phyloP scores from a whole-genome alignment of 1,140 invertebrate species.

The Cydia fagiglandana region DNA sequence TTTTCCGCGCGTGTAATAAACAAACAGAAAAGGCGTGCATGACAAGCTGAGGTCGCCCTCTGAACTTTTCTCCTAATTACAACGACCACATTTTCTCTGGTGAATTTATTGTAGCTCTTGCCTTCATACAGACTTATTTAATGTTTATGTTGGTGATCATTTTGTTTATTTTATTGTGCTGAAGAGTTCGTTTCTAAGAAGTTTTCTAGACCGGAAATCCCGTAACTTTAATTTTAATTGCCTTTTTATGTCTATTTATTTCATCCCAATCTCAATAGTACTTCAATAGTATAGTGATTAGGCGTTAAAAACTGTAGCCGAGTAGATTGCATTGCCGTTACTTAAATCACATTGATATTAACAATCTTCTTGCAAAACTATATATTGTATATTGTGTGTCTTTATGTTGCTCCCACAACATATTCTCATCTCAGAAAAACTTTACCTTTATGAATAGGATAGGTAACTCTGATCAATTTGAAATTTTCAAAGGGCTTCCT shows the following conservation, averaged over 20 bases:
- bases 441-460: not conserved
- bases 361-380: no score
- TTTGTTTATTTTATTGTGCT: not conserved
- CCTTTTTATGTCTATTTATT: not conserved
- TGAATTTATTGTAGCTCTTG: not conserved
- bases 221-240: not conserved
- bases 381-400: no score
- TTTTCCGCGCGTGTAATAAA: constrained; percentile 20
- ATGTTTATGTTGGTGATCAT: not conserved
- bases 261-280: no score
- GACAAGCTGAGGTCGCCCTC: constrained; percentile 37
- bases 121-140: not conserved
- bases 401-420: not conserved
- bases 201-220: not conserved
- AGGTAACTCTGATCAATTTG: constrained; percentile 39
- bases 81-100: not conserved
- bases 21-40: constrained; percentile 30
- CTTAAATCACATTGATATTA: no score
- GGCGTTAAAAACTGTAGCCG: no score
- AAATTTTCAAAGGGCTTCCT: constrained; percentile 56
- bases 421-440: not conserved
- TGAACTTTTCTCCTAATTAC: constrained; percentile 48
- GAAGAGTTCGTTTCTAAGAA: not conserved
- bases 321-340: no score
- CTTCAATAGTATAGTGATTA: no score